These are phyloP conservation scores for Corythaixoides concolor DNA, from an alignment of 2,113 vertebrate genomes.

Conservation along the genomic window DNA sequence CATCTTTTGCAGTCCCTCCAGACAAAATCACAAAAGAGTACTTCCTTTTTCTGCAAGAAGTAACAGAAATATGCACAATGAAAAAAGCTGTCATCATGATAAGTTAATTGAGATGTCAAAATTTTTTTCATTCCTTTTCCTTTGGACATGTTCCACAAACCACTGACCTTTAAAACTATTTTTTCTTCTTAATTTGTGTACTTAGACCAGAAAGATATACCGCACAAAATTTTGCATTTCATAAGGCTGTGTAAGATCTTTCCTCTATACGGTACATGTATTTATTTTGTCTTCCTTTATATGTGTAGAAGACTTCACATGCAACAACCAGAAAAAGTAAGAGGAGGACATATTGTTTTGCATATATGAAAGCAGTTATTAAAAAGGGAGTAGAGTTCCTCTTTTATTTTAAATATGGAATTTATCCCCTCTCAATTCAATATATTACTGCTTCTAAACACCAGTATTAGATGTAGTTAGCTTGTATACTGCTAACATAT, in stretches of 20 bases:
- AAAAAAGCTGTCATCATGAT: constrained; percentile 26
- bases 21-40: background rate
- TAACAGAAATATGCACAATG: constrained; percentile 13
- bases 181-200: background rate
- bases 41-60: constrained; percentile 43
- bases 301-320: background rate
- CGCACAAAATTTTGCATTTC: background rate
- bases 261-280: background rate
- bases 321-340: background rate
- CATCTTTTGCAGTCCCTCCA: background rate
- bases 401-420: background rate
- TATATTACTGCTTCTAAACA: background rate
- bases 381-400: background rate
- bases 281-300: background rate
- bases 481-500: background rate
- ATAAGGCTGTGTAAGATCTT: background rate
- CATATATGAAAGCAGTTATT: background rate
- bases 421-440: background rate
- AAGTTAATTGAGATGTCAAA: constrained; percentile 41
- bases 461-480: background rate
- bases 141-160: background rate
- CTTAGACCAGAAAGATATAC: background rate
- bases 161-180: background rate
- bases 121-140: constrained; percentile 7
- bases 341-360: background rate